A percentile compares a stretch with the other conserved stretches of the same genome.
These are phyloP conservation scores for Girardia tigrina DNA, from an alignment of 2,888 invertebrate genomes.

Conservation along the genomic window DNA sequence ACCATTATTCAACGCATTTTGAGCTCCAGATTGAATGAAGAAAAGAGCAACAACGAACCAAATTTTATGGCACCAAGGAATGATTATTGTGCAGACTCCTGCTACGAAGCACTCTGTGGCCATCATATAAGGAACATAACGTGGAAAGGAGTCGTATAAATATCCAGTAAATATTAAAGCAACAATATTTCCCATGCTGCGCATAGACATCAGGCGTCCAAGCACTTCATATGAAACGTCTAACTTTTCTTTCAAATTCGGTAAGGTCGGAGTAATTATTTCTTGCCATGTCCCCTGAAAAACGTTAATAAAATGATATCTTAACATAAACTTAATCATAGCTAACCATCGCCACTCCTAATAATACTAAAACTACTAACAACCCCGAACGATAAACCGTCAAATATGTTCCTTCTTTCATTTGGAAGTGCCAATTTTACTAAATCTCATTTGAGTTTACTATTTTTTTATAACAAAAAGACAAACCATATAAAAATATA, in stretches of 20 bases:
- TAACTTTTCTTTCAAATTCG: slow-evolving; percentile 13
- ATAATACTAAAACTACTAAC: not conserved
- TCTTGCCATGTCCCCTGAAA: not conserved
- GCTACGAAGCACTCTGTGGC: not conserved
- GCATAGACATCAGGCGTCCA: slow-evolving; percentile 14
- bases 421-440: too few species aligned
- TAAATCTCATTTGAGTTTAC: too few species aligned
- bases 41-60: not conserved
- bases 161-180: not conserved
- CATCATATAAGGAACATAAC: not conserved
- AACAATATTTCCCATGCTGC: not conserved
- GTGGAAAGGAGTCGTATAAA: not conserved
- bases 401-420: too few species aligned
- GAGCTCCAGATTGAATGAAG: not conserved
- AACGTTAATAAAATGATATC: too few species aligned
- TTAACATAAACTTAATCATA: not conserved
- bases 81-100: not conserved
- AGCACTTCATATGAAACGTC: not conserved
- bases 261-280: not conserved
- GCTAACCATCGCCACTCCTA: not conserved
- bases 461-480: too few species aligned
- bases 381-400: not conserved
- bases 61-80: not conserved
- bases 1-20: slow-evolving; percentile 1
- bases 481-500: too few species aligned